A percentile compares a stretch with the other conserved stretches of the same genome.
These are phyloP conservation scores for Micromys minutus DNA, from an alignment of 2,113 vertebrate species.

Conservation along the genomic window DNA sequence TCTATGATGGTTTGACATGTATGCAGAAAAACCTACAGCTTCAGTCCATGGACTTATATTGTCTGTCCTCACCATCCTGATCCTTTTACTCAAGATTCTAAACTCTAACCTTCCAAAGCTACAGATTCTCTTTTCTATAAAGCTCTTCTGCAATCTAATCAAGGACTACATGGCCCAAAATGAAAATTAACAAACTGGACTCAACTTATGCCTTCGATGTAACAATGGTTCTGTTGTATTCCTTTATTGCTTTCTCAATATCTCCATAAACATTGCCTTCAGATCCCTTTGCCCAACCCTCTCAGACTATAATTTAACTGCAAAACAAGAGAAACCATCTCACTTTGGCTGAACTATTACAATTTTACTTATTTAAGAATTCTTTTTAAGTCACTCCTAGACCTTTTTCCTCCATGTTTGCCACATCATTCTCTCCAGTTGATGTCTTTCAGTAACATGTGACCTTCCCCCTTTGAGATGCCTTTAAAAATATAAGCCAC, in stretches of 20 bases:
- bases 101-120: neutral
- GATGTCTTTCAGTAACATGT: constrained; percentile 46
- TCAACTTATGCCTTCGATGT: neutral
- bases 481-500: constrained; percentile 61
- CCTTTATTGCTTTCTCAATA: neutral
- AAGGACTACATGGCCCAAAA: neutral
- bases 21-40: neutral
- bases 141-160: neutral
- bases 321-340: neutral
- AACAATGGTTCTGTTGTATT: neutral
- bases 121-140: neutral
- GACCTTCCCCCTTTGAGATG: constrained; percentile 30
- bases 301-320: neutral
- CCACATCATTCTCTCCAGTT: neutral
- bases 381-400: neutral
- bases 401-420: neutral
- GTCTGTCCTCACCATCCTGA: neutral
- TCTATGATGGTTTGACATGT: neutral
- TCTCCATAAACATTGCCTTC: constrained; percentile 35
- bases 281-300: neutral
- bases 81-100: neutral
- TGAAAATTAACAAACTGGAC: constrained; percentile 2
- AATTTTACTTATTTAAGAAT: constrained; percentile 21
- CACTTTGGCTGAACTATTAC: constrained; percentile 6
- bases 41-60: neutral